Evolutionary conservation across 2,797 vertebrate genomes (phyloP).

Genomic region (Poeciliopsis infans): DNA sequence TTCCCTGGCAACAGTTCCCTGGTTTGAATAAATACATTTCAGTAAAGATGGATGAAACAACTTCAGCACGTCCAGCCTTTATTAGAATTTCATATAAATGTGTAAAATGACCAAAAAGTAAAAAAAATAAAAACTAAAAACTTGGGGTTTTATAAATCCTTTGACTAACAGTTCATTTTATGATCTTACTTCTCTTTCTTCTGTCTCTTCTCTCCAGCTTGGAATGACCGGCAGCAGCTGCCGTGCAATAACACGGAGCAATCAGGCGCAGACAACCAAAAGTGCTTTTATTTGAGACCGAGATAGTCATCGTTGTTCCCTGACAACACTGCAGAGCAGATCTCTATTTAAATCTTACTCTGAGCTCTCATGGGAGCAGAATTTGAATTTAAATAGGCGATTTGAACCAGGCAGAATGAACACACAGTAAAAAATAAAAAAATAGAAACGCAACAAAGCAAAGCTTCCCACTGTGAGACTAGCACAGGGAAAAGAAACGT

Average conservation of each 20-base stretch:
- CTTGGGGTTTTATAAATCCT: neutral
- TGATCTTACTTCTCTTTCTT: neutral
- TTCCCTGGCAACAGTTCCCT: neutral
- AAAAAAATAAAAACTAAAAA: neutral
- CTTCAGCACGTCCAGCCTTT: neutral
- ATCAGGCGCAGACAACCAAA: neutral
- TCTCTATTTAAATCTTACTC: neutral
- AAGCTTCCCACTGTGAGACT: slow-evolving; percentile 1
- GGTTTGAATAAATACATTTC: neutral
- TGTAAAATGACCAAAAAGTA: neutral
- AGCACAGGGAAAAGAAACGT: neutral
- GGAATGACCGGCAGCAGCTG: slow-evolving; percentile 4
- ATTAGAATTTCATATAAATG: neutral
- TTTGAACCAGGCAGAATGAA: neutral
- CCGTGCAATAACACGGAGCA: neutral
- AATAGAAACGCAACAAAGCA: slow-evolving; percentile 4
- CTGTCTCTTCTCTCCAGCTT: neutral
- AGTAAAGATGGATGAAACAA: neutral
- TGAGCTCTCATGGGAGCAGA: neutral
- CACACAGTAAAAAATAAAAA: neutral
- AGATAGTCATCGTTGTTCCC: slow-evolving; percentile 1
- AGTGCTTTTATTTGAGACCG: slow-evolving; percentile 11
- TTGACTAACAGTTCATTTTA: neutral
- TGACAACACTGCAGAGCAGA: slow-evolving; percentile 8
- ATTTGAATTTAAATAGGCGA: slow-evolving; percentile 6